Conservation (phyloP, 2,888 invertebrate genomes). For the Lycaena phlaeas region DNA sequence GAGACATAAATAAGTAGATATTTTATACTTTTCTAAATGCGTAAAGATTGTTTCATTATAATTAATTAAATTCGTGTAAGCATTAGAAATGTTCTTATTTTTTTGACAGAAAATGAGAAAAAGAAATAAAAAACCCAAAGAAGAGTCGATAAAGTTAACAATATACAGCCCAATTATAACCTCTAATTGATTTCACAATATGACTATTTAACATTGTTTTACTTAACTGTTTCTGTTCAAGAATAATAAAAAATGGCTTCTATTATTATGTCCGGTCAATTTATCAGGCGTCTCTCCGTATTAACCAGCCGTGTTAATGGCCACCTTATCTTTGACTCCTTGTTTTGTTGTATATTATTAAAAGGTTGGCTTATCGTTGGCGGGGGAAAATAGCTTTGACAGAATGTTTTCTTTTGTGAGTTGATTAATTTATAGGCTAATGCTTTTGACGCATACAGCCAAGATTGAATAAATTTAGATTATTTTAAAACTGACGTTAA, state of each 20-base stretch:
- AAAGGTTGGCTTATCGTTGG: constrained; percentile 4
- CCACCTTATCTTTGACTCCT: constrained; percentile 37
- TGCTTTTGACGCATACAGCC: constrained; percentile 12
- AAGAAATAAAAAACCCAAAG: too few species aligned
- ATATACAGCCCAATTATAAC: too few species aligned
- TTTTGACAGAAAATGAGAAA: too few species aligned
- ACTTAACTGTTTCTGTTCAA: too few species aligned
- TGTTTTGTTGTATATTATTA: constrained; percentile 45
- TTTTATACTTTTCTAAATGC: too few species aligned
- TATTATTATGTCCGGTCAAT: constrained; percentile 35
- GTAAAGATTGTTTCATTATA: too few species aligned
- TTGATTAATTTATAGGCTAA: constrained; percentile 17
- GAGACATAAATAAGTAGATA: too few species aligned
- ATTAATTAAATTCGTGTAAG: too few species aligned
- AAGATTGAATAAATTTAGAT: constrained; percentile 8
- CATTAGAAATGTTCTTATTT: too few species aligned
- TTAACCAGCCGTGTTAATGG: constrained; percentile 58
- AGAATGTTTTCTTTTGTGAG: constrained; percentile 8
- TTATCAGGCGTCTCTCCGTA: constrained; percentile 48
- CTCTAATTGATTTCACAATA: too few species aligned
- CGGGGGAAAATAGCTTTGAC: constrained; percentile 9
- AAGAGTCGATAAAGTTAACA: too few species aligned
- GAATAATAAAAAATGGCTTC: constrained; percentile 3
- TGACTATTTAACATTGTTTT: too few species aligned
- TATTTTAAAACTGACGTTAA: constrained; percentile 4